phyloP scores from a whole-genome alignment of 2,113 vertebrate species.

The Sebastes schlegelii region DNA sequence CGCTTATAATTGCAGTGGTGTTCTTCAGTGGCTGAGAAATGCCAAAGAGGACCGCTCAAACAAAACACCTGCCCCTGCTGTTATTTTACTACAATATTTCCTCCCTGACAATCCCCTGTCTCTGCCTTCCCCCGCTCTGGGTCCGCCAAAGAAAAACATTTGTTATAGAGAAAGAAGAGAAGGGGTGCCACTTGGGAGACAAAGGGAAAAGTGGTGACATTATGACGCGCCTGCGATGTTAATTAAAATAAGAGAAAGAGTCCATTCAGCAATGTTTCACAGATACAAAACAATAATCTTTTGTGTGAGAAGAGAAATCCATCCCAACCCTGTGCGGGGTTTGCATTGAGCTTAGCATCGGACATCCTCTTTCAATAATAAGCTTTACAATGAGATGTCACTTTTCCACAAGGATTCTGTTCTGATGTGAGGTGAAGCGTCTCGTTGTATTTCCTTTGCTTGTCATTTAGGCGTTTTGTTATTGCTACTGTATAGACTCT shows the following conservation, averaged over 20 bases:
- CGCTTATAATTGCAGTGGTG: slow-evolving; percentile 87
- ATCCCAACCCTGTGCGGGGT: slow-evolving; percentile 5
- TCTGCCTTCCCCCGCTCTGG: slow-evolving; percentile 67
- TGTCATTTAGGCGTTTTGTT: slow-evolving; percentile 60
- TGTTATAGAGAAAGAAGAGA: slow-evolving; percentile 11
- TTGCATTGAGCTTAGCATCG: slow-evolving; percentile 20
- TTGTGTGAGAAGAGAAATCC: slow-evolving; percentile 46
- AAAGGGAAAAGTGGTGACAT: slow-evolving; percentile 83
- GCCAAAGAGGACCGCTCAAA: slow-evolving; percentile 85
- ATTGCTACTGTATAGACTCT: slow-evolving; percentile 37
- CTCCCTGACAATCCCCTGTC: slow-evolving; percentile 85
- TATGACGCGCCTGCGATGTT: slow-evolving; percentile 88
- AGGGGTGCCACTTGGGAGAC: slow-evolving; percentile 64
- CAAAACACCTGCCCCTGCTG: slow-evolving; percentile 85
- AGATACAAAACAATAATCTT: slow-evolving; percentile 54
- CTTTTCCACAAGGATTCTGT: slow-evolving; percentile 28
- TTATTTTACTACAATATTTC: slow-evolving; percentile 87
- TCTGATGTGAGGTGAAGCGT: slow-evolving; percentile 34
- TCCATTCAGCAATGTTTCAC: slow-evolving; percentile 78
- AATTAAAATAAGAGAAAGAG: slow-evolving; percentile 90
- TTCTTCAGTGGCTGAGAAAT: slow-evolving; percentile 85
- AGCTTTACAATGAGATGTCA: slow-evolving; percentile 52
- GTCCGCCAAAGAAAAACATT: slow-evolving; percentile 78
- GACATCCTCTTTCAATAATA: slow-evolving; percentile 20
- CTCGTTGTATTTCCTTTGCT: slow-evolving; percentile 45